These are phyloP conservation scores for Neoscelio sp. DNA, from an alignment of 2,888 invertebrate genomes.

Conservation along the genomic window DNA sequence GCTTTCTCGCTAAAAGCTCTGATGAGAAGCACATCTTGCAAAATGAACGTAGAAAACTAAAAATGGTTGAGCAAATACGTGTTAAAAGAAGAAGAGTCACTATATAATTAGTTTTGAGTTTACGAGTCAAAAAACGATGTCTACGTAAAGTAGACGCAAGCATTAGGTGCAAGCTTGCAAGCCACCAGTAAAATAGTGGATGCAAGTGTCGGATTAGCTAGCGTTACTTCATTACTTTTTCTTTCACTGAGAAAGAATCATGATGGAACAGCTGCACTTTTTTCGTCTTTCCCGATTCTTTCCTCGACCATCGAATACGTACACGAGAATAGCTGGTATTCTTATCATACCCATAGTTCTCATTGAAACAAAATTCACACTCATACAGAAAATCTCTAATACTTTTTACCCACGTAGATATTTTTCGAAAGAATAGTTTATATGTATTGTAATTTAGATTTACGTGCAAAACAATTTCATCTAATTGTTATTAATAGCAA, in stretches of 20 bases:
- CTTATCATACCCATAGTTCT: not conserved
- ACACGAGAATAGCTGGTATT: not conserved
- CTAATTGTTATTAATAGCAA: no score
- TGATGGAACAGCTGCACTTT: constrained; percentile 33
- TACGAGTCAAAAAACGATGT: constrained; percentile 12
- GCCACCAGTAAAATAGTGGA: not conserved
- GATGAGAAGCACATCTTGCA: not conserved
- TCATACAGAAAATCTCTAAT: not conserved
- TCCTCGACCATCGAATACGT: constrained; percentile 13
- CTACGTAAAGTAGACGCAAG: constrained; percentile 20
- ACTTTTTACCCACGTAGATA: no score
- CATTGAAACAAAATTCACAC: constrained; percentile 17
- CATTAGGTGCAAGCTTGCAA: not conserved
- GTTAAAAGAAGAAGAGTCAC: constrained; percentile 4
- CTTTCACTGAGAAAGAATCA: constrained; percentile 19
- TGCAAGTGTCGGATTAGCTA: constrained; percentile 34
- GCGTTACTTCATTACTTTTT: constrained; percentile 47
- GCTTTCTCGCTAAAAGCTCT: not conserved
- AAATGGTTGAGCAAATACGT: constrained; percentile 18
- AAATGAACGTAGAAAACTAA: not conserved
- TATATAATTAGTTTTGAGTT: constrained; percentile 24
- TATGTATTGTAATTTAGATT: constrained; percentile 5
- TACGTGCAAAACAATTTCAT: no score
- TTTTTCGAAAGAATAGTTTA: not conserved
- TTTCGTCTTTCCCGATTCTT: constrained; percentile 12